Conservation (phyloP, 2,888 invertebrate genomes). For the Meteorus cinctellus region DNA sequence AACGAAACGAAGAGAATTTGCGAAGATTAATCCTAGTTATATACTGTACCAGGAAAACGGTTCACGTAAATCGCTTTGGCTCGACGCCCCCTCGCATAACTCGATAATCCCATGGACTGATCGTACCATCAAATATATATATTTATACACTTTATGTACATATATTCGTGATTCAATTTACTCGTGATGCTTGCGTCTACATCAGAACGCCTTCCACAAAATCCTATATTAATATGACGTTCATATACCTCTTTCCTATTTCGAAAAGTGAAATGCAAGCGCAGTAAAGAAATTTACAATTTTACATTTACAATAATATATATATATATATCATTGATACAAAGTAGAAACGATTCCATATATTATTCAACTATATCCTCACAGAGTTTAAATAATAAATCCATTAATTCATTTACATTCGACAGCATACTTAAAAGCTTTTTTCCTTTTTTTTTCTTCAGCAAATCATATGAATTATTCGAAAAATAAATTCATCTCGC, state of each 20-base stretch:
- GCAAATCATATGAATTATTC: neutral
- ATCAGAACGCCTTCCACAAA: conserved; percentile 10
- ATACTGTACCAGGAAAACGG: conserved; percentile 16
- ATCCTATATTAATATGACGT: conserved; percentile 10
- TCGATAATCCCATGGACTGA: conserved; percentile 42
- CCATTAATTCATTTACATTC: no score
- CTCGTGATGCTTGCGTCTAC: neutral
- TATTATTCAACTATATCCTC: neutral
- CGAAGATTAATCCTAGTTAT: conserved; percentile 19
- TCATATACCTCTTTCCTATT: neutral
- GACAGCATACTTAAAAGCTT: no score
- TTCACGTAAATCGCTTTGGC: conserved; percentile 36
- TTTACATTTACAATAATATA: neutral
- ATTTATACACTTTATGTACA: neutral
- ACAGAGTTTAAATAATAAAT: no score
- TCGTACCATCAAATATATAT: conserved; percentile 14
- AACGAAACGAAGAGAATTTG: conserved; percentile 16
- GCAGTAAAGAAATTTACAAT: neutral
- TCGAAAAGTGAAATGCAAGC: neutral
- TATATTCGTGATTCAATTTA: conserved; percentile 16
- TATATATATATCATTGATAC: neutral
- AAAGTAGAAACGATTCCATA: neutral
- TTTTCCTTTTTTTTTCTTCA: neutral
- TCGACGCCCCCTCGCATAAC: conserved; percentile 34
- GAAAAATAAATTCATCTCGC: neutral